These are phyloP conservation scores for Leptatherina wallacei DNA, from an alignment of 2,797 vertebrate genomes.

Conservation along the genomic window DNA sequence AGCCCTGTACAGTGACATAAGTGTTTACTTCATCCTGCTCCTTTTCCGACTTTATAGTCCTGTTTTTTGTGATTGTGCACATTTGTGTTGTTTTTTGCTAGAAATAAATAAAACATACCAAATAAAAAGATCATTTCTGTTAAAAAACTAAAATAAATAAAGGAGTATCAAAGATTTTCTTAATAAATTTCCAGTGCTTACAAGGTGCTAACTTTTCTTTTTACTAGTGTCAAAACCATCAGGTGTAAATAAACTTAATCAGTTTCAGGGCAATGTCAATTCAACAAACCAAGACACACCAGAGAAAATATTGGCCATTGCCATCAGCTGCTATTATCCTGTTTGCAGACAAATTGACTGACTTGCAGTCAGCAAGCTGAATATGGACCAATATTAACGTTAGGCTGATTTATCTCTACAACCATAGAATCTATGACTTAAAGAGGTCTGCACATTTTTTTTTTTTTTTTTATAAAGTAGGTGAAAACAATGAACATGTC, in stretches of 20 bases:
- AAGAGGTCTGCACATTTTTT: neutral
- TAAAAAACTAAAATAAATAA: no score
- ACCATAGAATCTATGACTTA: neutral
- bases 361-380: neutral
- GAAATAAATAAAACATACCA: no score
- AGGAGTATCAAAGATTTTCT: no score
- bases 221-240: neutral
- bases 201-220: neutral
- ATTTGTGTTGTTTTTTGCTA: no score
- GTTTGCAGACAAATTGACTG: neutral
- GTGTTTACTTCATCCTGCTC: no score
- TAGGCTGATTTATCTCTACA: neutral
- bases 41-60: no score
- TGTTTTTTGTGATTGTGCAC: no score
- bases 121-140: no score
- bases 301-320: neutral
- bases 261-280: neutral
- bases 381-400: neutral
- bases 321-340: neutral
- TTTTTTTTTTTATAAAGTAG: neutral
- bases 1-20: no score
- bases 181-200: no score
- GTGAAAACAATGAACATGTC: neutral
- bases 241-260: neutral
- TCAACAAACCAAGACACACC: neutral